These are phyloP conservation scores for Pegea sp. DNA, from an alignment of 23 tunicate genomes.

Conservation along the genomic window DNA sequence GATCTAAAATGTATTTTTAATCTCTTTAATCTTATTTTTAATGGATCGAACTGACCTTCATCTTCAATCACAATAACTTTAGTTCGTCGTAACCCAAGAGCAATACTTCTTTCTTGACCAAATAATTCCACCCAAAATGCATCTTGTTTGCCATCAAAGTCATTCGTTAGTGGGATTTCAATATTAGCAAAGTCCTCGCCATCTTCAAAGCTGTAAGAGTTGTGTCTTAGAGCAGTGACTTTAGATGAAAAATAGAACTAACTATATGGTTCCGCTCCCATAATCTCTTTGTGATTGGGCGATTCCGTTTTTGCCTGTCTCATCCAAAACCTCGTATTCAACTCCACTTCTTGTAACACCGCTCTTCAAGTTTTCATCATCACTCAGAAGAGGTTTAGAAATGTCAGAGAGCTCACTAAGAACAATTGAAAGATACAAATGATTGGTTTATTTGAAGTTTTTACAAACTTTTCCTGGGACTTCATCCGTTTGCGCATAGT, in stretches of 20 bases:
- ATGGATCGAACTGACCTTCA: slow-evolving; percentile 30
- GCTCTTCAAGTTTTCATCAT: not conserved
- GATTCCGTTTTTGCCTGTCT: no score
- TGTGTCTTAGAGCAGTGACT: no score
- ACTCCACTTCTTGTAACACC: not conserved
- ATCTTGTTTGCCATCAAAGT: slow-evolving; percentile 61
- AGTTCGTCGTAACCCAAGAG: slow-evolving; percentile 80
- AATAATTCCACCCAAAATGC: slow-evolving; percentile 90
- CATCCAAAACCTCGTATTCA: not conserved
- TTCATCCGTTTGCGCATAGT: slow-evolving; percentile 19
- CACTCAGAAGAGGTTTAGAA: not conserved
- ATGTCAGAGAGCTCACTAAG: not conserved
- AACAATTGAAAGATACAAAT: no score
- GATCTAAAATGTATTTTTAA: slow-evolving; percentile 17
- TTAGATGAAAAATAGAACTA: not conserved
- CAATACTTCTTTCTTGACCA: slow-evolving; percentile 64
- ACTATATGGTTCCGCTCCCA: not conserved
- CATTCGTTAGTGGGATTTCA: slow-evolving; percentile 56
- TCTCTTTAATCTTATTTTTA: not conserved
- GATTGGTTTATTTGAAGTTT: no score
- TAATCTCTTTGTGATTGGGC: no score
- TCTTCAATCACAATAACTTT: slow-evolving; percentile 94
- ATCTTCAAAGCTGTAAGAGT: slow-evolving; percentile 40
- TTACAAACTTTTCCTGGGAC: slow-evolving; percentile 15
- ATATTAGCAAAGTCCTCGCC: slow-evolving; percentile 85